Percentiles rank a stretch among this genome's conserved stretches.
Conservation (phyloP, 2,113 vertebrate species). For the Gymnobelideus leadbeateri region DNA sequence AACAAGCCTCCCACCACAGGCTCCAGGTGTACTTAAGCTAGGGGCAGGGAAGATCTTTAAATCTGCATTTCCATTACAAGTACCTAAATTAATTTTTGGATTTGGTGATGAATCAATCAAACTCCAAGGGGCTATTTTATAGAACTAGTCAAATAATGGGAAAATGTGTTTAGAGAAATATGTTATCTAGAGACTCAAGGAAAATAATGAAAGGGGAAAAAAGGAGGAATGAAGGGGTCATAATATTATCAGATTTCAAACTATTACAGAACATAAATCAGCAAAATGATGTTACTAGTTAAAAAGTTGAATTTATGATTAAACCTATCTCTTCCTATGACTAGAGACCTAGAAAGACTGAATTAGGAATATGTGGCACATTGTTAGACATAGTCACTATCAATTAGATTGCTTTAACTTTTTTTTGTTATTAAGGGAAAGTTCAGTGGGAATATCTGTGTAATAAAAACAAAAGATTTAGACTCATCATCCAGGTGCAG, state of each 20-base stretch:
- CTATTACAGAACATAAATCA: neutral
- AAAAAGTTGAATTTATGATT: neutral
- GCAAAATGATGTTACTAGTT: neutral
- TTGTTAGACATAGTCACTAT: neutral
- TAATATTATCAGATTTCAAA: neutral
- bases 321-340: neutral
- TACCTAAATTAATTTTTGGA: neutral
- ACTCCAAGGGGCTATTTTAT: neutral
- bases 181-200: neutral
- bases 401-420: neutral
- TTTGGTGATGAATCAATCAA: neutral
- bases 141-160: neutral
- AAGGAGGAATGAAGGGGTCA: neutral
- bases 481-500: neutral
- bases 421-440: neutral
- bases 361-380: neutral
- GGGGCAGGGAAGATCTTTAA: too few species aligned
- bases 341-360: neutral
- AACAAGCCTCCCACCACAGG: too few species aligned
- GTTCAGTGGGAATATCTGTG: neutral
- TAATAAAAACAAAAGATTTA: constrained; percentile 6
- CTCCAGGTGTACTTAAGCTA: too few species aligned
- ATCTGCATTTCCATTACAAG: too few species aligned
- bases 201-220: neutral
- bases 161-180: neutral